phyloP scores from a whole-genome alignment of 2,888 invertebrate species.

The Hoplodrina ambigua region DNA sequence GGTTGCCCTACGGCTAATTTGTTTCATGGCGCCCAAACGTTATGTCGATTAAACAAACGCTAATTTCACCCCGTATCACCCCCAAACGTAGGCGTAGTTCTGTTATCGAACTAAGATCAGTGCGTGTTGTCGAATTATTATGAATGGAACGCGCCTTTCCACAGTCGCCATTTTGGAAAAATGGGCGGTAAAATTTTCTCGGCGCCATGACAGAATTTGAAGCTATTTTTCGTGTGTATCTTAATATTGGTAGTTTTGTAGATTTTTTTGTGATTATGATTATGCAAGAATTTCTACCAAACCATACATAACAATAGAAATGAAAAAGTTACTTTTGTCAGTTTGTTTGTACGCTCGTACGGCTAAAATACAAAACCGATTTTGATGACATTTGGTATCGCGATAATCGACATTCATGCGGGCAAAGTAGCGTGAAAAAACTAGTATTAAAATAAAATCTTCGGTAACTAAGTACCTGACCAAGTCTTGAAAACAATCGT shows the following conservation, averaged over 20 bases:
- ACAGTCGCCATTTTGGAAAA: constrained; percentile 78
- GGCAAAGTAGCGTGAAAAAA: no score
- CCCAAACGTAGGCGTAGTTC: constrained; percentile 65
- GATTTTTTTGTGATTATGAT: no score
- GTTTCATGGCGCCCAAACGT: constrained; percentile 56
- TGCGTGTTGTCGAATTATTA: constrained; percentile 76
- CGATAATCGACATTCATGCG: no score
- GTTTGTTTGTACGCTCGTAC: no score
- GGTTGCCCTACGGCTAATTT: constrained; percentile 43
- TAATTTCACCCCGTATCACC: constrained; percentile 66
- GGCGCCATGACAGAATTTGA: constrained; percentile 53
- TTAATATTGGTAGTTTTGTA: not conserved
- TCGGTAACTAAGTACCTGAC: not conserved
- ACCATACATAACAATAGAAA: no score
- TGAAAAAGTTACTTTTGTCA: no score
- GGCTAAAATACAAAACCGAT: no score
- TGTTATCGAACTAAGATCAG: constrained; percentile 67
- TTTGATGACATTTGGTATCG: no score
- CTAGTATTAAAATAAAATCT: not conserved
- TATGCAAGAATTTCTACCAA: no score
- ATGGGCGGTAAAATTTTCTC: constrained; percentile 66
- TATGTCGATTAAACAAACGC: constrained; percentile 67
- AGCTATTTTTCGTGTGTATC: not conserved
- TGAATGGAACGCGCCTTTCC: constrained; percentile 74
- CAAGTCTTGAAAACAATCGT: constrained; percentile 25